These are phyloP conservation scores for Morpho deidamia DNA, from an alignment of 2,888 invertebrate species.

Conservation along the genomic window DNA sequence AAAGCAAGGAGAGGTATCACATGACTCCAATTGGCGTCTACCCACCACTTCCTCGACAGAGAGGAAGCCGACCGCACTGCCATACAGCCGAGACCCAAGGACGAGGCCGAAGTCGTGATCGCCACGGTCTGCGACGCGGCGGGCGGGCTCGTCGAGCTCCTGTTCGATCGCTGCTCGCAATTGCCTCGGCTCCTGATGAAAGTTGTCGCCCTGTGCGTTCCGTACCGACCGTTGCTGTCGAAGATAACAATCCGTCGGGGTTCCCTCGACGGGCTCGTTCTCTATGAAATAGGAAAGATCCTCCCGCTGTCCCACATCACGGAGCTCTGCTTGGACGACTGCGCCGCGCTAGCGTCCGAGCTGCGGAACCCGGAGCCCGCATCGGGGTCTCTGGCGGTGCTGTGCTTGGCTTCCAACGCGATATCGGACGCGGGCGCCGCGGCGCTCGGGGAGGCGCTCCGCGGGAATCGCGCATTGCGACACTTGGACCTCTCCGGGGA, in stretches of 20 bases:
- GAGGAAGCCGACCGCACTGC: not conserved
- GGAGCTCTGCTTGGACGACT: not conserved
- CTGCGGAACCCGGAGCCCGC: not conserved
- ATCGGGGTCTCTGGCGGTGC: not conserved
- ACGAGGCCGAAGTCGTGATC: not conserved
- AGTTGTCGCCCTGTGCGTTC: not conserved
- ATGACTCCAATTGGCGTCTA: not conserved
- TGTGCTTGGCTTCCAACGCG: not conserved
- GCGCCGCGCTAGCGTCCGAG: not conserved
- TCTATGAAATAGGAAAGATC: not conserved
- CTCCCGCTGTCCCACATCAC: not conserved
- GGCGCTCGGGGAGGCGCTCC: not conserved
- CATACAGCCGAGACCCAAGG: not conserved
- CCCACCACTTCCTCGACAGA: not conserved
- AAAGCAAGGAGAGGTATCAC: not conserved
- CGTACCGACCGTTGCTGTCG: not conserved
- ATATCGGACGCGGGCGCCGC: not conserved
- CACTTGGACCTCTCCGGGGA: not conserved
- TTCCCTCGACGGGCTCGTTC: not conserved
- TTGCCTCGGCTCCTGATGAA: not conserved
- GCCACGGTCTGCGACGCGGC: not conserved
- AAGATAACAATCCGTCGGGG: not conserved
- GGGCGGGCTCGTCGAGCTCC: not conserved
- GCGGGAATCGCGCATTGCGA: not conserved
- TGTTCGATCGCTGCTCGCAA: not conserved